A percentile compares a stretch with the other conserved stretches of the same genome.
These are phyloP conservation scores for Dreissena polymorpha DNA, from an alignment of 1,140 invertebrate genomes.

Conservation along the genomic window DNA sequence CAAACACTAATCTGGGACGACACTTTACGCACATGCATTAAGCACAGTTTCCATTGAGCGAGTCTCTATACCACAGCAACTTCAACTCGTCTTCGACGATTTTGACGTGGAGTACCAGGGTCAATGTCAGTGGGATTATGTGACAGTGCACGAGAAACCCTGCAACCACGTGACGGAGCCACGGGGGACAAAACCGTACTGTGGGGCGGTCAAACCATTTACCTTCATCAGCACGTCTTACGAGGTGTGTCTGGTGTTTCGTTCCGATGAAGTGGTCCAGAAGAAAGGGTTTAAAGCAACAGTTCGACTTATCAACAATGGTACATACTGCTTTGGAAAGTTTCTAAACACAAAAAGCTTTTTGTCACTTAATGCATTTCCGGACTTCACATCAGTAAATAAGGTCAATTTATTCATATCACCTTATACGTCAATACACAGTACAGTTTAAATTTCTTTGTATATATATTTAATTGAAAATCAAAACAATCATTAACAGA, in stretches of 20 bases:
- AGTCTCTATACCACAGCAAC: too few species aligned
- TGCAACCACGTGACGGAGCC: background rate
- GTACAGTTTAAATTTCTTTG: background rate
- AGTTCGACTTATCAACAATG: background rate
- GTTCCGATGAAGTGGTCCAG: background rate
- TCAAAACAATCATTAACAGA: background rate
- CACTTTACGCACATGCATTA: too few species aligned
- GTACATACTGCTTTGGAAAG: background rate
- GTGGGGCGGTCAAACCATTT: background rate
- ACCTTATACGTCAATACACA: background rate
- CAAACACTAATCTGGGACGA: too few species aligned
- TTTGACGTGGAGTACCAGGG: slow-evolving; percentile 32
- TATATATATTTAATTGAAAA: background rate
- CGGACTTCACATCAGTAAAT: background rate
- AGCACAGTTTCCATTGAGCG: too few species aligned
- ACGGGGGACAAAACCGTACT: too few species aligned
- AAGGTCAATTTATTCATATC: background rate
- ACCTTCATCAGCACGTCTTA: background rate
- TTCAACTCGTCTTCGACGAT: background rate
- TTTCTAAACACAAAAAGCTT: background rate
- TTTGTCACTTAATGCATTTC: background rate
- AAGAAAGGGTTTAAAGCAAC: slow-evolving; percentile 13
- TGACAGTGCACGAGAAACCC: background rate
- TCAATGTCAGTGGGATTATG: slow-evolving; percentile 20
- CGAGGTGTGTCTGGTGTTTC: background rate